These are phyloP conservation scores for Metridium senile DNA, from an alignment of 92 coral and sea anemone genomes.

Conservation along the genomic window DNA sequence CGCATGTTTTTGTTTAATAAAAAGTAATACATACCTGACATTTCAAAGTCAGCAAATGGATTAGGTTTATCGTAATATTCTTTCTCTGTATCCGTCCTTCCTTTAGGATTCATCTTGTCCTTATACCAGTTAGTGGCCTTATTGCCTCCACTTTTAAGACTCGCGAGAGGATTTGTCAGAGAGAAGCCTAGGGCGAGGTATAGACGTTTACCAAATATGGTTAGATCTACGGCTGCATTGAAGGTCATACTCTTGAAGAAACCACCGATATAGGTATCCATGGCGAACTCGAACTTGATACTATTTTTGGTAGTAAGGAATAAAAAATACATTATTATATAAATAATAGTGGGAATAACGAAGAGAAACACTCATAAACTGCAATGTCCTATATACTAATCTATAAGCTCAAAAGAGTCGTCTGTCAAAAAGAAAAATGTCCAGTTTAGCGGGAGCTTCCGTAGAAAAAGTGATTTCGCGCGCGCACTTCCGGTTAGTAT, in stretches of 20 bases:
- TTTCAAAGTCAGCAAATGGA: conserved; percentile 89
- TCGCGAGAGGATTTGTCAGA: conserved; percentile 65
- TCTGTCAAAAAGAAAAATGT: no score
- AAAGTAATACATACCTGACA: conserved; percentile 60
- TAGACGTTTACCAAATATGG: conserved; percentile 92
- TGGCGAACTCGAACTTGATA: conserved; percentile 87
- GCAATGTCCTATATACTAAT: no score
- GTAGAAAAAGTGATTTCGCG: no score
- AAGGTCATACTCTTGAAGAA: conserved; percentile 53
- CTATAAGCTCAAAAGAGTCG: no score
- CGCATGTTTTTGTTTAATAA: no score
- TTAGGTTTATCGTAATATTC: conserved; percentile 90
- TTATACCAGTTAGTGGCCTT: conserved; percentile 75
- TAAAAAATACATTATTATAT: neutral
- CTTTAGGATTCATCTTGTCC: conserved; percentile 82
- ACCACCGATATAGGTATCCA: conserved; percentile 68
- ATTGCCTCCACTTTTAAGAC: conserved; percentile 66
- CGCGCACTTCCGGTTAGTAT: no score
- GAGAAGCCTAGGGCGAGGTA: conserved; percentile 70
- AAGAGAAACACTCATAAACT: no score
- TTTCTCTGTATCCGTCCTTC: conserved; percentile 76
- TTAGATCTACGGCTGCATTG: conserved; percentile 91
- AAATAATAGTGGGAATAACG: neutral
- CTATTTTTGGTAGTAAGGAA: conserved; percentile 29
- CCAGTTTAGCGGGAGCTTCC: no score